phyloP scores from a whole-genome alignment of 2,113 vertebrate genomes.

The Tachuris rubrigastra region DNA sequence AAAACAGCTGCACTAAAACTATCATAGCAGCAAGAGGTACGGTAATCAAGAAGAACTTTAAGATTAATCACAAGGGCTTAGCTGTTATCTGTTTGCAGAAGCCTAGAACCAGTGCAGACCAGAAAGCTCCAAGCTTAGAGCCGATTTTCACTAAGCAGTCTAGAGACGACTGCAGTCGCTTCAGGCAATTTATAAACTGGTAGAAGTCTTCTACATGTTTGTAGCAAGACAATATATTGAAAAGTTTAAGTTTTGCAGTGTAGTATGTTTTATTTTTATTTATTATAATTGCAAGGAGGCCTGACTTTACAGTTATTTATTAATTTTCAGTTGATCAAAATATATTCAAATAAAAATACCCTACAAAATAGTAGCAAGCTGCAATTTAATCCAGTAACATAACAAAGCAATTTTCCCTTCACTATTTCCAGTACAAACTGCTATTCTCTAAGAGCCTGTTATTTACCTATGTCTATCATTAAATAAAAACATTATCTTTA shows the following conservation, averaged over 20 bases:
- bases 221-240: background rate
- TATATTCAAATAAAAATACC: background rate
- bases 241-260: background rate
- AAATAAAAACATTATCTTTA: background rate
- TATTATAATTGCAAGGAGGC: background rate
- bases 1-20: background rate
- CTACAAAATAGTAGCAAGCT: background rate
- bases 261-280: background rate
- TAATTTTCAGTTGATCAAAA: background rate
- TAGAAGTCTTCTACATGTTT: background rate
- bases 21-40: background rate
- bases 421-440: background rate
- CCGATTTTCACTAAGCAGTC: background rate
- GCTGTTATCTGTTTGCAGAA: background rate
- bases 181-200: background rate
- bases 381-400: background rate
- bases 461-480: background rate
- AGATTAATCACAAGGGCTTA: fast-evolving
- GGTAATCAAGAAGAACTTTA: background rate
- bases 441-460: background rate
- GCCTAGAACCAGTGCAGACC: background rate
- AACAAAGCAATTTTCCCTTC: background rate
- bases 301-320: background rate
- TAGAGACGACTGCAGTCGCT: background rate
- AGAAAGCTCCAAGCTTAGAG: background rate